Conservation (phyloP, 2,797 vertebrate genomes). For the Rhincodon typus region DNA sequence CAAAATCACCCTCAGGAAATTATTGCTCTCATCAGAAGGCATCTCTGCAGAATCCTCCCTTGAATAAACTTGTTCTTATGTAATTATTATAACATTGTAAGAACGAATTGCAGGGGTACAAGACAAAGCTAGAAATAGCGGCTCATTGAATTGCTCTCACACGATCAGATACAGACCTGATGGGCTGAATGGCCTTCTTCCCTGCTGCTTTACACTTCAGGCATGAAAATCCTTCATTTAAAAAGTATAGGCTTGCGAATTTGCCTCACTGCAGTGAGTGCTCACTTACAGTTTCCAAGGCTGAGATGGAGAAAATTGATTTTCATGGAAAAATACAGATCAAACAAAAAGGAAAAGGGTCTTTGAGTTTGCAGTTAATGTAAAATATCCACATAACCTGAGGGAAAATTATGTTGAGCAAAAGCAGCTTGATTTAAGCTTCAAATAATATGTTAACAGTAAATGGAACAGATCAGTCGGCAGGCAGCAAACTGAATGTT, state of each 20-base stretch:
- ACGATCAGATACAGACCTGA: background rate
- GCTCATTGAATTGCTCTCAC: background rate
- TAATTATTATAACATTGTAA: background rate
- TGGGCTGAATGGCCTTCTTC: background rate
- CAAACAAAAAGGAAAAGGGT: background rate
- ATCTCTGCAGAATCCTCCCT: background rate
- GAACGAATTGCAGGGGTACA: background rate
- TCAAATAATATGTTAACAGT: background rate
- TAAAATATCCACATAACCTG: background rate
- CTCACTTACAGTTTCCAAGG: background rate
- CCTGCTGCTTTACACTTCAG: background rate
- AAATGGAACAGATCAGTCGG: background rate
- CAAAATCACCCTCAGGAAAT: background rate
- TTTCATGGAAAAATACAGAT: conserved; percentile 9
- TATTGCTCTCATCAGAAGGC: background rate
- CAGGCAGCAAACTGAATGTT: background rate
- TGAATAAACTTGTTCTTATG: background rate
- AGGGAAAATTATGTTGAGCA: background rate
- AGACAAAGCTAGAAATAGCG: background rate
- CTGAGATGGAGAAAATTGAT: background rate
- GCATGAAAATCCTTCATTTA: background rate
- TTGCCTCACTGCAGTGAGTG: background rate
- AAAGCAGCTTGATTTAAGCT: background rate
- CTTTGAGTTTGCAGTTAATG: background rate
- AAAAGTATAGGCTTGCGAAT: background rate